Base-by-base conservation (phyloP, 2,888 invertebrate species). In the Aromia moschata region DNA sequence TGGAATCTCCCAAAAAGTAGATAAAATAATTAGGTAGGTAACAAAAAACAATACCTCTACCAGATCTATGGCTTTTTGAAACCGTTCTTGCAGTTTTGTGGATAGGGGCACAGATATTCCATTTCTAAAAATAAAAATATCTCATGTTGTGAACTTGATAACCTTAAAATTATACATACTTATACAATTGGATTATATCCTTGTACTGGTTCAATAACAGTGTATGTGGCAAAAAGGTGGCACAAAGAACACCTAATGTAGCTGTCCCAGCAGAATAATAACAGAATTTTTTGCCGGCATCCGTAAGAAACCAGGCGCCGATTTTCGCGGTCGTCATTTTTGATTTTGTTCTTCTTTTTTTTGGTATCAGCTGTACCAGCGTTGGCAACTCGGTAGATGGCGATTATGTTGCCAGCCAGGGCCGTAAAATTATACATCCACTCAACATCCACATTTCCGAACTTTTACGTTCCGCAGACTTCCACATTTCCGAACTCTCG, bases 131-230 rank as follows among this genome's bases (percentile, higher is more conserved):
- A 20, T 45, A n/a, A 38, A 30, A 30, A 44, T n/a, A n/a, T 17
- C 14, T 17, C 9, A 38, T 30, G 10, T 20, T 10, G 43, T 17
- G 46, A 20, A 3, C 43, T 14, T 49, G 38, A 65, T 64, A 33
- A 18, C 16, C 4, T 1, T 31, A 45, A 36, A n/a, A 17, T 14
- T 37, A 20, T 43, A 57, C 78, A 76, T 80, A 88, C 91, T 83
- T 85, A 77, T 90, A 90, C 68, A 86, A 83, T 60, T 87, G 86
- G 3, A 89, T 83, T 61, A 88, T 80, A 25, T 87, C 83, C 73
- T 84, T 84, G 71, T 88, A 89, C 72, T 87, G 82, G 1, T 85
- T 76, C 1, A 91, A 67, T 0, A 86, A 80, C 62, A 88, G 74
- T 0, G 89, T 88, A 58, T 91, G 84, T 0, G 90, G 88, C 33